phyloP scores from a whole-genome alignment of 2,888 invertebrate genomes.

The Drosophila anceps region DNA sequence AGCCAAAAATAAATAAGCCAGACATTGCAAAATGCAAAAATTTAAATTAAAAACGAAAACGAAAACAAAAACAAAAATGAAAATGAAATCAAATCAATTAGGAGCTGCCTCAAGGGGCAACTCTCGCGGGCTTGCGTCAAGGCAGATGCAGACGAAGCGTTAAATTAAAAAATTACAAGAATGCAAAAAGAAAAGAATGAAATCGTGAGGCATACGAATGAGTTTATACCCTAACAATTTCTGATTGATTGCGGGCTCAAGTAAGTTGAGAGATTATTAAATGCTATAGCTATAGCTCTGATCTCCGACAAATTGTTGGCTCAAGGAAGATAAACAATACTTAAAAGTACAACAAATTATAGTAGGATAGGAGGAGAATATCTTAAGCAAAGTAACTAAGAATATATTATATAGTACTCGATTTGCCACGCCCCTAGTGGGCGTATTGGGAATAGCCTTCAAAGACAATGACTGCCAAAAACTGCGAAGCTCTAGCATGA shows the following conservation, averaged over 20 bases:
- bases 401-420: no score
- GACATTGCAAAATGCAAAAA: conserved; percentile 39
- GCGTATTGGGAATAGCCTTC: no score
- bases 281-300: no score
- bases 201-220: not conserved
- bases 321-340: no score
- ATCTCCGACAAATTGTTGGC: no score
- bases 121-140: conserved; percentile 15
- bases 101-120: conserved; percentile 26
- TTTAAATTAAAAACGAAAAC: conserved; percentile 11
- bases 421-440: no score
- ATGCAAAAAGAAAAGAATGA: conserved; percentile 12
- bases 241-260: not conserved
- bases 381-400: no score
- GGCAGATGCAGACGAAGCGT: conserved; percentile 69
- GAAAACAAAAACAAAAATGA: conserved; percentile 14
- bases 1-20: conserved; percentile 61
- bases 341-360: no score
- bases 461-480: no score
- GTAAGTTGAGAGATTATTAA: not conserved
- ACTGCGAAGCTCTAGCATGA: no score
- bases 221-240: not conserved
- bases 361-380: no score
- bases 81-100: conserved; percentile 73
- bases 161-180: conserved; percentile 75